Conservation (phyloP, 2,888 invertebrate species). For the Polylopha cassiicola region DNA sequence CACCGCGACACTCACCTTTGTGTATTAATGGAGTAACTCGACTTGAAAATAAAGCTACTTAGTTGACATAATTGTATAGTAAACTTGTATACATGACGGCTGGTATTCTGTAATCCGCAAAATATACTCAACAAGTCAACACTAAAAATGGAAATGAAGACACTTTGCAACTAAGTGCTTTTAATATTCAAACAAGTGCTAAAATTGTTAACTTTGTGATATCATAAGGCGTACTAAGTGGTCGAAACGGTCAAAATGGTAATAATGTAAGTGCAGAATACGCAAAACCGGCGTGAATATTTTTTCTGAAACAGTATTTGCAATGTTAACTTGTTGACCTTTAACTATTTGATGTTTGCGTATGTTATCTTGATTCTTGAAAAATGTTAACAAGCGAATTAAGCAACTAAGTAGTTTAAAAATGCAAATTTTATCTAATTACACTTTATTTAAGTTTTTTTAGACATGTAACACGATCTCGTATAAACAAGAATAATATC, state of each 20-base stretch:
- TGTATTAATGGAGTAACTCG: no score
- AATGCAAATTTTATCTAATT: no score
- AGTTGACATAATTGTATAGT: no score
- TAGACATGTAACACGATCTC: no score
- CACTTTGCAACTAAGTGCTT: conserved; percentile 27
- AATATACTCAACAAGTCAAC: conserved; percentile 27
- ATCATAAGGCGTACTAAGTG: conserved; percentile 1
- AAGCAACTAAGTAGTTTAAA: background rate
- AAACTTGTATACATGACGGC: no score
- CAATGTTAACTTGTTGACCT: background rate
- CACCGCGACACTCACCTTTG: no score
- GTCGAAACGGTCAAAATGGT: conserved; percentile 10
- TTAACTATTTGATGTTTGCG: conserved; percentile 4
- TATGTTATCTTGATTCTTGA: background rate
- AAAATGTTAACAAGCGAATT: background rate
- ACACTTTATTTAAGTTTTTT: no score
- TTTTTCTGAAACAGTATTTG: background rate
- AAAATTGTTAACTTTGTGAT: conserved; percentile 21
- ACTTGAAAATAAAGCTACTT: no score
- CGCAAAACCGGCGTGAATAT: conserved; percentile 1
- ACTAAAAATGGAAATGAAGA: conserved; percentile 42
- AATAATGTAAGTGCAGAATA: conserved; percentile 5
- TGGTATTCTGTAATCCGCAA: no score
- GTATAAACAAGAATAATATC: no score
- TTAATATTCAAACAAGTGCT: conserved; percentile 21